Conservation (phyloP, 2,888 invertebrate species). For the Drosophila algonquin region DNA sequence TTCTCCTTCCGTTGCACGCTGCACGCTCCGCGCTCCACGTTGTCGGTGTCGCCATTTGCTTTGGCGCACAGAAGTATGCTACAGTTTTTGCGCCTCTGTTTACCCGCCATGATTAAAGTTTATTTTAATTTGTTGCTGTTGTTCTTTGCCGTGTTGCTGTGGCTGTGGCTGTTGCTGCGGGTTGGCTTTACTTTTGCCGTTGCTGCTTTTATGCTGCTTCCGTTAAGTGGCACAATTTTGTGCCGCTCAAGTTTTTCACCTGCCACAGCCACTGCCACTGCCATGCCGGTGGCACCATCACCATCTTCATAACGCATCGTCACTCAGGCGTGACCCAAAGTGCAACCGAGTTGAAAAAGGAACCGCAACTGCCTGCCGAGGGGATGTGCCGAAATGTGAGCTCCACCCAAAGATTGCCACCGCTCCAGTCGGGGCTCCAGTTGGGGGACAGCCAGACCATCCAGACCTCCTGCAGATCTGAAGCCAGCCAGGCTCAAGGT, state of each 20-base stretch:
- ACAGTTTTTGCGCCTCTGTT: constrained; percentile 51
- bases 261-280: constrained; percentile 14
- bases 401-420: constrained; percentile 19
- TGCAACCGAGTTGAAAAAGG: constrained; percentile 74
- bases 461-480: background rate
- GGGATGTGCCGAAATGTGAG: constrained; percentile 54
- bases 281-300: constrained; percentile 9
- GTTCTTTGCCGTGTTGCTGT: constrained; percentile 40
- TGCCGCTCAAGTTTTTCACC: constrained; percentile 43
- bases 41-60: constrained; percentile 60
- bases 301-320: constrained; percentile 72
- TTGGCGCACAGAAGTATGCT: constrained; percentile 53
- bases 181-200: constrained; percentile 30
- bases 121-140: constrained; percentile 68
- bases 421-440: background rate
- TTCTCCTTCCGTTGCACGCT: background rate
- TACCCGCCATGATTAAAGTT: constrained; percentile 70
- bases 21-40: background rate
- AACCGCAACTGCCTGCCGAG: constrained; percentile 56
- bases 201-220: constrained; percentile 20
- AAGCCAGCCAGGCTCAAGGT: constrained; percentile 18
- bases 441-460: constrained; percentile 2
- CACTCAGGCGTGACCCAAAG: constrained; percentile 67
- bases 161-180: constrained; percentile 15
- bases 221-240: constrained; percentile 75